A percentile compares a stretch with the other conserved stretches of the same genome.
phyloP scores from a whole-genome alignment of 2,797 vertebrate genomes.

The Centropyge bicolor region DNA sequence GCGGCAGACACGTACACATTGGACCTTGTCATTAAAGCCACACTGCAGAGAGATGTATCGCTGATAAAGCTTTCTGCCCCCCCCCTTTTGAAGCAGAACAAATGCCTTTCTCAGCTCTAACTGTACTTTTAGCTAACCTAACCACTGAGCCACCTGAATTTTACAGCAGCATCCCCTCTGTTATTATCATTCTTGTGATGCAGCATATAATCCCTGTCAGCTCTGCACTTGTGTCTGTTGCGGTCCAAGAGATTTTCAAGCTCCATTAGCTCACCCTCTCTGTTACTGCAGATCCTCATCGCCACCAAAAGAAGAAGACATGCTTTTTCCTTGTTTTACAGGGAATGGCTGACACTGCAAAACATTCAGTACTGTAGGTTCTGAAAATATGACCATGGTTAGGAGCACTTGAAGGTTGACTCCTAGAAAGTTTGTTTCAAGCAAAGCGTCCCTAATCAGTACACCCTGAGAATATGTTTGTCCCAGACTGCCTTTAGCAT shows the following conservation, averaged over 20 bases:
- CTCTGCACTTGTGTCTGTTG: slow-evolving; percentile 39
- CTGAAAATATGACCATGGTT: slow-evolving; percentile 31
- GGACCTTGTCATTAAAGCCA: slow-evolving; percentile 65
- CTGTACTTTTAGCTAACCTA: slow-evolving; percentile 24
- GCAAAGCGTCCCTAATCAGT: slow-evolving; percentile 3
- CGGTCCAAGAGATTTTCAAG: slow-evolving; percentile 15
- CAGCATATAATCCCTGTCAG: slow-evolving; percentile 50
- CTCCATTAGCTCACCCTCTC: slow-evolving; percentile 25
- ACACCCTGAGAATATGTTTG: slow-evolving; percentile 2
- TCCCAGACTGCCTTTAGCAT: neutral
- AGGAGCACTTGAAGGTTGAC: neutral
- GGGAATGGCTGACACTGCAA: slow-evolving; percentile 1
- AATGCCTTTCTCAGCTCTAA: slow-evolving; percentile 32
- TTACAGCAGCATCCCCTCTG: slow-evolving; percentile 31
- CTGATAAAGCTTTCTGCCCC: slow-evolving; percentile 39
- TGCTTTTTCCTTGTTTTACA: slow-evolving; percentile 8
- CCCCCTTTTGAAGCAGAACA: slow-evolving; percentile 40
- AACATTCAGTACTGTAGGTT: slow-evolving; percentile 10
- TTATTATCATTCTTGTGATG: slow-evolving; percentile 73
- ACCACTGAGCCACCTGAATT: slow-evolving; percentile 53
- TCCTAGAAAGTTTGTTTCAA: slow-evolving; percentile 31
- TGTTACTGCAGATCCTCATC: slow-evolving; percentile 14
- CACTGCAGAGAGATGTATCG: slow-evolving; percentile 25
- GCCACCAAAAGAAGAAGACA: slow-evolving; percentile 26
- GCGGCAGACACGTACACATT: slow-evolving; percentile 51